Conservation (phyloP, 2,888 invertebrate species). For the Apamea anceps region DNA sequence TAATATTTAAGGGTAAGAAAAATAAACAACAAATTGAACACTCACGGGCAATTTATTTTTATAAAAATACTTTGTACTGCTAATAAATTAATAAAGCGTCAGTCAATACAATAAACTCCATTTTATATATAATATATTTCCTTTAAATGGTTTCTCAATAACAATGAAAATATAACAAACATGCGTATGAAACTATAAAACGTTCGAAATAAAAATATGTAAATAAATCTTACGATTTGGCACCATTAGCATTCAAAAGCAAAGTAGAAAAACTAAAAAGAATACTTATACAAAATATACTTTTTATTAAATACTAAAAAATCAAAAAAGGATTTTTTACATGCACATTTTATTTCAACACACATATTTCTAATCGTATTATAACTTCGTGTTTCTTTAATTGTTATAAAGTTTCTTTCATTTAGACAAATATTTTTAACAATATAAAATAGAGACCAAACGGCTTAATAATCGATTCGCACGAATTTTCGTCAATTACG, state of each 20-base stretch:
- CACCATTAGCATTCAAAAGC: conserved; percentile 49
- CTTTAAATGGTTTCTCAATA: conserved; percentile 62
- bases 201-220: conserved; percentile 10
- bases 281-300: conserved; percentile 1
- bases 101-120: conserved; percentile 68
- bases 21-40: conserved; percentile 47
- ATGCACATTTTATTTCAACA: conserved; percentile 14
- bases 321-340: not conserved
- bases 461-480: not conserved
- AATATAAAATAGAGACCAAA: conserved; percentile 12
- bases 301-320: not conserved
- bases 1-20: not conserved
- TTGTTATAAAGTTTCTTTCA: not conserved
- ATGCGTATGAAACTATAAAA: conserved; percentile 29
- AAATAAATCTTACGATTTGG: conserved; percentile 36
- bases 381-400: conserved; percentile 12
- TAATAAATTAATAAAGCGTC: conserved; percentile 67
- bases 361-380: not conserved
- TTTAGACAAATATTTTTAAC: not conserved
- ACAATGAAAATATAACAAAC: conserved; percentile 68
- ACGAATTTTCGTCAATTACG: not conserved
- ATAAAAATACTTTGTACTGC: conserved; percentile 75
- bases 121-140: conserved; percentile 47
- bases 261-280: conserved; percentile 10
- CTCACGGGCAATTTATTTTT: conserved; percentile 72